phyloP scores from a whole-genome alignment of 2,888 invertebrate species.

The Diarsia rubi region DNA sequence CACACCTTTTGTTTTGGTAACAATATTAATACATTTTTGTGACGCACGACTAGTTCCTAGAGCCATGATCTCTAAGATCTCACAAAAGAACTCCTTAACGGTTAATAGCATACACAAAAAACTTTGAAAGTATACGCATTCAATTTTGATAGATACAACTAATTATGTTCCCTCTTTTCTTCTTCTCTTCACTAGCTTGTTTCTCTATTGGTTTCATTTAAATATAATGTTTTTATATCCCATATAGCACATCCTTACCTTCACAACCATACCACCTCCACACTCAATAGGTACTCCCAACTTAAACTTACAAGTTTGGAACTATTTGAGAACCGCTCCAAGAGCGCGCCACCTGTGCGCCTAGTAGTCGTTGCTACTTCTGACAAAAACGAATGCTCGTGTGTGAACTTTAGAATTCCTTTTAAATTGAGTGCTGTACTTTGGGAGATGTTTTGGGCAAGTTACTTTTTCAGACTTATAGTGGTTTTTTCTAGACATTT shows the following conservation, averaged over 20 bases:
- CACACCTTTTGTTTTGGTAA: too few species aligned
- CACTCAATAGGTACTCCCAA: constrained; percentile 26
- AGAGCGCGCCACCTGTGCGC: constrained; percentile 32
- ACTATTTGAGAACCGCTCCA: constrained; percentile 49
- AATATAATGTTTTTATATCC: too few species aligned
- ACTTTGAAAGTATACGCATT: background rate
- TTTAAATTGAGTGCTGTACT: constrained; percentile 20
- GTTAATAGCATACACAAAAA: background rate
- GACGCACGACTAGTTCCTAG: background rate
- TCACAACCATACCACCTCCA: background rate
- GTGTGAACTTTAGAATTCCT: constrained; percentile 43
- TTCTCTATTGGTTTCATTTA: too few species aligned
- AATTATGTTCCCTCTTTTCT: too few species aligned
- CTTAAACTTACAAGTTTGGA: constrained; percentile 39
- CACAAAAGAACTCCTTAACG: background rate
- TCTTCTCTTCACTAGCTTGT: too few species aligned
- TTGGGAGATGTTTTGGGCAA: background rate
- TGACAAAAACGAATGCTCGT: constrained; percentile 44
- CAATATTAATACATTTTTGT: too few species aligned
- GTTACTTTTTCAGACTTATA: background rate
- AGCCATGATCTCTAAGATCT: too few species aligned
- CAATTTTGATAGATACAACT: background rate
- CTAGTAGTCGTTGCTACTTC: constrained; percentile 39
- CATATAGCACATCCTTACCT: background rate
- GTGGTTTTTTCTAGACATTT: background rate